Base-by-base conservation (phyloP, 2,797 vertebrate species). In the Microchirus variegatus region DNA sequence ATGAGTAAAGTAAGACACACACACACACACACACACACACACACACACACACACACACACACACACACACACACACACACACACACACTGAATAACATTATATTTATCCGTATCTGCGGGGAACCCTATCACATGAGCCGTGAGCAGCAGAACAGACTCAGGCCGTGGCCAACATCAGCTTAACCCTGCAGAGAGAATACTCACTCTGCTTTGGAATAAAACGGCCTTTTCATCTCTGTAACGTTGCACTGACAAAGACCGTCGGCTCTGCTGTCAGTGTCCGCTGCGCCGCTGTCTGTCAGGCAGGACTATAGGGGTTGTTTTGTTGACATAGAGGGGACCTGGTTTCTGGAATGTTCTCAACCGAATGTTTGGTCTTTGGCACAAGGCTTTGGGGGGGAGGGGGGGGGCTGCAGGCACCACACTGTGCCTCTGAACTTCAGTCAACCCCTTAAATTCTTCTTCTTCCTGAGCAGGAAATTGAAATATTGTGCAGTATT, bases 381-480 rank as follows among this genome's bases (percentile, higher is more conserved):
- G 61, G 89, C 87, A 81, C 79, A 11, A 80, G 77, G 75, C 58
- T 42, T 65, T 73, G 76, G 88, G 90, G 67, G 72, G 87, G 80
- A 58, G 83, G 73, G 76, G 88, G 90, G 67, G 72, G 87, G 80
- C 59, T 83, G 84, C 79, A 89, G 94, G 93, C 94, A 92, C 92
- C 95, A 96, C 90, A 94, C 96, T 96, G 96, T 95, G 95, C 89
- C 78, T 87, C 90, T 95, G 95, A 98, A 97, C 96, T 96, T 92
- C 82, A 66, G 87, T 89, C 93, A 95, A 95, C 94, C 95, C 92
- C 91, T 93, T 82, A 90, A 96, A 97, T 94, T 94, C 94, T 90
- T 93, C 94, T 90, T 93, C 91, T 86, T 89, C 87, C 90, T 58
- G 90, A 86, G 92, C 93, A 95, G 96, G 94, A 96, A 96, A 96